Base-by-base conservation (phyloP, 2,113 vertebrate species). In the human (Homo sapiens) region DNA sequence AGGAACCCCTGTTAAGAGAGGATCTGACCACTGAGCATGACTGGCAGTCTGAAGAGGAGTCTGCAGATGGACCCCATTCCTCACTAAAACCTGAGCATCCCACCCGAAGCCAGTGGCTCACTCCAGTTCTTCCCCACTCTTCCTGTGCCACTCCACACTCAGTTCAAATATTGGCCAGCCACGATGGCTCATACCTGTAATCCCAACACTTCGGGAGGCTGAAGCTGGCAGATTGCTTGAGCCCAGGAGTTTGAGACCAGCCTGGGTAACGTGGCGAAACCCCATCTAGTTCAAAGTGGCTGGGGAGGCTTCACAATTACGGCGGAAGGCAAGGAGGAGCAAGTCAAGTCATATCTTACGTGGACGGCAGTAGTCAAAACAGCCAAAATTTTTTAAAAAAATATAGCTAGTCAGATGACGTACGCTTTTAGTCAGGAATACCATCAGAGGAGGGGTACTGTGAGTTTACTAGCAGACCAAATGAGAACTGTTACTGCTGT, bases 401-500 rank as follows among this genome's bases (percentile, higher is more conserved):
- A 50, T 50, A 50, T 50, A 50, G 50, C 50, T 50, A 50, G 50
- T 50, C 50, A 50, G 50, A 50, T 50, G 13, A 16, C 50, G 3
- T 50, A 50, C 1, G 4, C 14, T 50, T 50, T 50, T 50, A 50
- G 50, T 98, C 98, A 73, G 99, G 99, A 98, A 98, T 99, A 95
- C 98, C 99, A 4, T 98, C 98, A 20, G 99, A 99, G 97, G 98
- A 98, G 14, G 98, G 98, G 82, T 99, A 99, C 98, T 99, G 99
- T 97, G 99, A 99, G 98, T 99, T 99, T 98, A 99, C 99, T 98
- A 99, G 97, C 98, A 99, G 99, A 98, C 99, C 99, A 99, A 99
- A 99, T 90, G 99, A 99, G 98, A 99, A 99, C 99, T 99, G 99
- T 89, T 99, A 99, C 98, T 99, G 99, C 99, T 99, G 99, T 98